phyloP scores from a whole-genome alignment of 2,113 vertebrate genomes.

The Circaetus cinerascens region DNA sequence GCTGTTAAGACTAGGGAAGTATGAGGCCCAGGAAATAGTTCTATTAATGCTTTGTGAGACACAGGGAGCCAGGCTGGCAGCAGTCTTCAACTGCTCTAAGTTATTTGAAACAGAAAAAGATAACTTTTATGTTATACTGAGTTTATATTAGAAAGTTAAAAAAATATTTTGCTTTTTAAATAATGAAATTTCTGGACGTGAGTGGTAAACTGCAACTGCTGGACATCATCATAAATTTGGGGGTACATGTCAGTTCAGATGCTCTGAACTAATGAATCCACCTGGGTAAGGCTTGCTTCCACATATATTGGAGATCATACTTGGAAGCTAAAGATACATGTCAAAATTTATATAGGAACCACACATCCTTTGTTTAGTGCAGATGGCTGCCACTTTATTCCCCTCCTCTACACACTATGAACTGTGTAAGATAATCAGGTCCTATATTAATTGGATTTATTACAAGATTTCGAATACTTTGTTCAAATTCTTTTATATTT shows the following conservation, averaged over 20 bases:
- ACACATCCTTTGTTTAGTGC: background rate
- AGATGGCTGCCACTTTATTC: background rate
- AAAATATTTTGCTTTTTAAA: background rate
- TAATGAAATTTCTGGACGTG: background rate
- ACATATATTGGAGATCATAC: background rate
- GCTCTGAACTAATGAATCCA: background rate
- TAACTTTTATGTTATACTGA: background rate
- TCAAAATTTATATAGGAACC: background rate
- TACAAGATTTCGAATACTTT: background rate
- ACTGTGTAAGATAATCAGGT: background rate
- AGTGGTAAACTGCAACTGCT: background rate
- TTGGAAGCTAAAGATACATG: background rate
- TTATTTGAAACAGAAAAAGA: background rate
- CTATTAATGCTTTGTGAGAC: background rate
- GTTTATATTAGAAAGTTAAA: background rate
- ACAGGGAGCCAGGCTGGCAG: background rate
- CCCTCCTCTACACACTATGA: background rate
- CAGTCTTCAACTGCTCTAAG: background rate
- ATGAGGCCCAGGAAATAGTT: background rate
- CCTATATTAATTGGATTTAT: background rate
- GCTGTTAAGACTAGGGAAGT: background rate
- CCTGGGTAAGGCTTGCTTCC: background rate
- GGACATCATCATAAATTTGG: background rate
- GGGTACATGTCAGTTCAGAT: background rate
- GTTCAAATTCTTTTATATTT: background rate